Conservation (phyloP, 2,113 vertebrate genomes). For the Stigmatopora argus region DNA sequence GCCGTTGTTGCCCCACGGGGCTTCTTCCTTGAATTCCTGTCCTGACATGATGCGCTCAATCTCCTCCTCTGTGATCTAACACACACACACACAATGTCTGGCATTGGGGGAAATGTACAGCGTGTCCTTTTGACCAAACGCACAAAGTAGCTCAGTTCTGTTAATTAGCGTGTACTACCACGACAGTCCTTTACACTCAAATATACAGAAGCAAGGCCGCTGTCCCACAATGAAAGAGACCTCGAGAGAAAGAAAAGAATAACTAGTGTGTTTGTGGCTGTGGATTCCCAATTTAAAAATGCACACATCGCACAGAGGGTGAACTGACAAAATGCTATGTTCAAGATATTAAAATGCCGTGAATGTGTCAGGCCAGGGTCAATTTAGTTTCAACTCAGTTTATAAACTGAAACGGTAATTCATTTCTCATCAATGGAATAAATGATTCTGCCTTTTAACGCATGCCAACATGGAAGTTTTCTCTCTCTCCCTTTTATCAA, state of each 20-base stretch:
- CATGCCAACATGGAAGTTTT: conserved; percentile 3
- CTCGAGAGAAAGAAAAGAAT: conserved; percentile 16
- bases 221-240: conserved; percentile 31
- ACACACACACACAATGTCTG: neutral
- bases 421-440: conserved; percentile 37
- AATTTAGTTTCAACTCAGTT: conserved; percentile 23
- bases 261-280: conserved; percentile 4
- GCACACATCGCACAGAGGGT: conserved; percentile 12
- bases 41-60: conserved; percentile 98
- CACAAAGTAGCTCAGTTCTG: conserved; percentile 17
- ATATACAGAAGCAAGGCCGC: conserved; percentile 41
- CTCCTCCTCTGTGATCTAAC: conserved; percentile 94
- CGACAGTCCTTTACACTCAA: conserved; percentile 27
- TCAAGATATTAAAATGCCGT: conserved; percentile 33
- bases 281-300: conserved; percentile 22
- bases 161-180: conserved; percentile 26
- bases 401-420: conserved; percentile 27
- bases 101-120: neutral
- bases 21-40: conserved; percentile 97
- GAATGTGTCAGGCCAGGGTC: conserved; percentile 28
- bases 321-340: conserved; percentile 28
- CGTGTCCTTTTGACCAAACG: conserved; percentile 13
- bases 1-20: conserved; percentile 91
- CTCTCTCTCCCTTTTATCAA: conserved; percentile 5
- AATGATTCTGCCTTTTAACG: conserved; percentile 28